Percentiles rank a stretch among this genome's conserved stretches.
phyloP scores from a whole-genome alignment of 2,888 invertebrate genomes.

The Epinotia nisella region DNA sequence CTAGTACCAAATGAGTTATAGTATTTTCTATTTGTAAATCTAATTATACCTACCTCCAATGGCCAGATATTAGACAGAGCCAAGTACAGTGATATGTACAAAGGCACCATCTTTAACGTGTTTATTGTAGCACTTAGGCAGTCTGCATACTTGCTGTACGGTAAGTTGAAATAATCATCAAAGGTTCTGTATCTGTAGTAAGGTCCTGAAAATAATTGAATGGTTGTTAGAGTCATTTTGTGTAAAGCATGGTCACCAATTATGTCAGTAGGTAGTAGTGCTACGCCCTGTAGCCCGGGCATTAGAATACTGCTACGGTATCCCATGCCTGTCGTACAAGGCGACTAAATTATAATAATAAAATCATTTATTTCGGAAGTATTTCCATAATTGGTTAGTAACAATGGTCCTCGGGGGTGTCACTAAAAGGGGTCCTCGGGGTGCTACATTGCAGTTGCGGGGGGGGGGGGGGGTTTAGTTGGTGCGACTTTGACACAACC shows the following conservation, averaged over 20 bases:
- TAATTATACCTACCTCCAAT: slow-evolving; percentile 82
- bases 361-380: too few relatives aligned
- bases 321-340: too few relatives aligned
- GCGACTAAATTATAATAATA: too few relatives aligned
- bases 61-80: slow-evolving; percentile 89
- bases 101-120: slow-evolving; percentile 87
- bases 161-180: slow-evolving; percentile 89
- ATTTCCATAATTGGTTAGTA: too few relatives aligned
- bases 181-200: slow-evolving; percentile 96
- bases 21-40: neutral
- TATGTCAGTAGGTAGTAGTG: neutral
- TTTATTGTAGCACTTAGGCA: slow-evolving; percentile 86
- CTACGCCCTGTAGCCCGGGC: too few relatives aligned
- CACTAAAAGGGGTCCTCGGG: too few relatives aligned
- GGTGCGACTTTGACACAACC: too few relatives aligned
- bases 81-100: slow-evolving; percentile 88
- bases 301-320: too few relatives aligned
- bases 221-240: neutral
- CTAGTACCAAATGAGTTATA: too few relatives aligned
- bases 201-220: slow-evolving; percentile 88
- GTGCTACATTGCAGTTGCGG: too few relatives aligned
- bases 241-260: neutral
- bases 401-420: too few relatives aligned
- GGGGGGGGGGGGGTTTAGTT: too few relatives aligned
- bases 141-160: slow-evolving; percentile 87